Evolutionary conservation across 2,888 invertebrate species (phyloP), one percentile per base, ranked within the genome.

Genomic region (Myathropa florea): DNA sequence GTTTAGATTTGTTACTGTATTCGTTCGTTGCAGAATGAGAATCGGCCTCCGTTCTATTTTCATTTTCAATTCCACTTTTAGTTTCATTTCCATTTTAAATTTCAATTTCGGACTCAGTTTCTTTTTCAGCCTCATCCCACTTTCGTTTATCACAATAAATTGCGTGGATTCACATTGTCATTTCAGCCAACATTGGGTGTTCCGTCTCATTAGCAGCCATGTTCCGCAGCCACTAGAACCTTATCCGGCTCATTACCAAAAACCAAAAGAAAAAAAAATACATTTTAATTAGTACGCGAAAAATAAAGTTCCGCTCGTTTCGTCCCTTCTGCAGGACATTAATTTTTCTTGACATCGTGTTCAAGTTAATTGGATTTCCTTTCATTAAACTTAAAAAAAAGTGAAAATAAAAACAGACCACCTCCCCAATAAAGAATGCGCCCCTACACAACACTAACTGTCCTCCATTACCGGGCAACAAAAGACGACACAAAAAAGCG

Each of bases 301-400:
- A 57, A 57, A 23, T 6, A 12, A 18, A 67, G 21, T 14, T 21
- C 28, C 9, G 23, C 1, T 63, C 10, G 36, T n/a, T 24, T 24
- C 24, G 7, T 28, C 46, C 12, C 10, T 26, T 53, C 28, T 26
- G 21, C 46, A 59, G 14, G 21, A 55, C 53, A 71, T 64, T 39
- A 46, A 36, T 28, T 59, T 55, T 59, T 10, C 65, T 57, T 59
- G 26, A 12, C 26, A 14, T 46, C 71, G 28, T 79, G 79, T 79
- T 67, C 60, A 60, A 72, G 79, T 79, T 79, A 79, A 79, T 79
- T 79, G 79, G 65, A 65, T 79, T 79, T 79, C 53, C 65, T 72
- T 79, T 30, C 60, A 72, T 72, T 33, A 33, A 71, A 30, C 21
- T 12, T n/a, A 3, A 46, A 60, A 77, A 53, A 67, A 61, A 68